phyloP scores from a whole-genome alignment of 1,140 invertebrate species.

The Leptoteleia sp. region DNA sequence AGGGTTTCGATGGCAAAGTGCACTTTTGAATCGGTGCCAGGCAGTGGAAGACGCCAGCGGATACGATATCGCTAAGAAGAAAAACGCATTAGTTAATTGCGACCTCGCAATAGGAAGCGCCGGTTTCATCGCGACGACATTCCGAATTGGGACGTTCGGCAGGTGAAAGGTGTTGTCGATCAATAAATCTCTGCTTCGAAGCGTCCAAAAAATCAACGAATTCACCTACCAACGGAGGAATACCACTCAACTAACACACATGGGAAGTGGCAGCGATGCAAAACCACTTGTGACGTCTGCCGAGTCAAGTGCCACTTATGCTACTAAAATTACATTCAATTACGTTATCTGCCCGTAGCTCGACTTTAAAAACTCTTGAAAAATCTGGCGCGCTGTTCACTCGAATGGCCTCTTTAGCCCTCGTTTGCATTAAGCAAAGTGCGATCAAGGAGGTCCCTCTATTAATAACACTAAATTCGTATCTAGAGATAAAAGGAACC shows the following conservation, averaged over 20 bases:
- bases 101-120: slow-evolving; percentile 31
- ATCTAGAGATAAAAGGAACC: neutral
- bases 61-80: slow-evolving; percentile 50
- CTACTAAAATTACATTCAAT: slow-evolving; percentile 82
- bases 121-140: slow-evolving; percentile 3
- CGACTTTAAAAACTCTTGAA: slow-evolving; percentile 77
- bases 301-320: slow-evolving; percentile 80
- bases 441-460: slow-evolving; percentile 14
- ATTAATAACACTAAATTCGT: slow-evolving; percentile 4
- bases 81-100: slow-evolving; percentile 74
- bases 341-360: slow-evolving; percentile 77
- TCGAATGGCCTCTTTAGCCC: slow-evolving; percentile 72
- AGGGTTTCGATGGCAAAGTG: slow-evolving; percentile 64
- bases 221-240: no score
- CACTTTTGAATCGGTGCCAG: slow-evolving; percentile 78
- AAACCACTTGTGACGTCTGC: slow-evolving; percentile 81
- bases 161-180: slow-evolving; percentile 13
- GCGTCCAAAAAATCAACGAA: no score
- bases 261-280: slow-evolving; percentile 70
- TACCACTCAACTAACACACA: no score
- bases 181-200: no score
- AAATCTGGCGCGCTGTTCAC: slow-evolving; percentile 70
- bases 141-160: neutral
- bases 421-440: slow-evolving; percentile 41
- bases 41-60: slow-evolving; percentile 65